phyloP scores from a whole-genome alignment of 2,797 vertebrate genomes.

The Fringilla coelebs region DNA sequence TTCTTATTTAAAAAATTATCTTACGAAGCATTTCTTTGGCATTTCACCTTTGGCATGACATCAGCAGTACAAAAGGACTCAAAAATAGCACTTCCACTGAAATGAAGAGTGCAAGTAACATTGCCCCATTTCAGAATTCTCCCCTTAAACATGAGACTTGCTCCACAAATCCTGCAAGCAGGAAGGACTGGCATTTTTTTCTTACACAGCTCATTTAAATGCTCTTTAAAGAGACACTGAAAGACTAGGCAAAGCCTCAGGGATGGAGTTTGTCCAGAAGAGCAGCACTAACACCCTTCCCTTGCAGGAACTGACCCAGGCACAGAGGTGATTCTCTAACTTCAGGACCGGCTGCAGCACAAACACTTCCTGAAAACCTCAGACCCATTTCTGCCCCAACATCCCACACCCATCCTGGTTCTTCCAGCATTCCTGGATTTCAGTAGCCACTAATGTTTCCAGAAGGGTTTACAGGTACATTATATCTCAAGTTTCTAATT shows the following conservation, averaged over 20 bases:
- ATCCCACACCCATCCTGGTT: not conserved
- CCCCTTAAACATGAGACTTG: not conserved
- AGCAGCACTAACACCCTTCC: not conserved
- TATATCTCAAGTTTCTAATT: not conserved
- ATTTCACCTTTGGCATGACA: not conserved
- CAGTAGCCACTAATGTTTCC: not conserved
- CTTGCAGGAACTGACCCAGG: not conserved
- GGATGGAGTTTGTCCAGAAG: not conserved
- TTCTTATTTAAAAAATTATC: not conserved
- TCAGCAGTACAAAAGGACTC: not conserved
- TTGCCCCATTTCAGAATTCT: not conserved
- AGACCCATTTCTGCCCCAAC: not conserved
- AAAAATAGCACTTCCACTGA: not conserved
- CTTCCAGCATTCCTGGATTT: not conserved
- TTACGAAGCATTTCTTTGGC: not conserved
- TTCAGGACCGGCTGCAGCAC: not conserved
- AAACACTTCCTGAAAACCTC: not conserved
- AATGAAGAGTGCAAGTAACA: not conserved
- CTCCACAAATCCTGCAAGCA: not conserved
- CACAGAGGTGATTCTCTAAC: not conserved
- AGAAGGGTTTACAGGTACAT: not conserved
- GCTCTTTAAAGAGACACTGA: not conserved
- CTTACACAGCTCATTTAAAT: not conserved
- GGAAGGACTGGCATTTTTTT: not conserved
- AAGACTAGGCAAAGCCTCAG: not conserved